Evolutionary conservation across 2,113 vertebrate species (phyloP).

Genomic region (Dicrurus megarhynchus): DNA sequence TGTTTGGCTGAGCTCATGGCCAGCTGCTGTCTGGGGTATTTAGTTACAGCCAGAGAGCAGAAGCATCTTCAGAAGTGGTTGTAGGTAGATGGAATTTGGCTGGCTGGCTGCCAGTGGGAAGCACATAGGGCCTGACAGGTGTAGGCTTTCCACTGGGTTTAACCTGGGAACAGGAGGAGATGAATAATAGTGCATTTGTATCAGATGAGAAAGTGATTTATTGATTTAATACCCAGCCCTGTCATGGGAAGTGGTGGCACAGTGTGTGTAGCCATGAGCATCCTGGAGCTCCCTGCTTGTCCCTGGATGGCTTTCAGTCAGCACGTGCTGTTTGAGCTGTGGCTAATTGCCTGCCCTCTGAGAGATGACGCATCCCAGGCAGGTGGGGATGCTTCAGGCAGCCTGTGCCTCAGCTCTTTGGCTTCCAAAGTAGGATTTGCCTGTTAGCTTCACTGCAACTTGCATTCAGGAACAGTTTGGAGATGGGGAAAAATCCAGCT

Average conservation of each 20-base stretch:
- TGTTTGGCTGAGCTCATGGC: conserved; percentile 13
- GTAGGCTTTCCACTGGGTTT: background rate
- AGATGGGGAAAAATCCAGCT: background rate
- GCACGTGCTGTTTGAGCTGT: background rate
- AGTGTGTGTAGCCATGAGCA: background rate
- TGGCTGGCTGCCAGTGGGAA: background rate
- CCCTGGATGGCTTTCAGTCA: background rate
- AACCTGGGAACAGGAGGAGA: background rate
- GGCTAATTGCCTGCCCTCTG: background rate
- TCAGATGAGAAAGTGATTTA: background rate
- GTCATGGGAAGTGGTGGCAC: background rate
- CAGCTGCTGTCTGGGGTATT: conserved; percentile 11
- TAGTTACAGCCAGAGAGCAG: background rate
- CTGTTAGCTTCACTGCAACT: background rate
- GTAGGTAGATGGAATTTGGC: background rate
- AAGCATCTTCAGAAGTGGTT: background rate
- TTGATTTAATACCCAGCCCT: background rate
- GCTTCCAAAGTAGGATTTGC: background rate
- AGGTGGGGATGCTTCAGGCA: background rate
- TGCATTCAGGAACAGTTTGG: background rate
- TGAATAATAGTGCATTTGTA: background rate
- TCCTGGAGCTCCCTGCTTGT: background rate
- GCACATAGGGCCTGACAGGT: background rate
- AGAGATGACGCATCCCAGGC: background rate
- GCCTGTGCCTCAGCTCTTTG: background rate